Conservation (phyloP, 1,140 invertebrate genomes). For the Paraescarpia echinospica region DNA sequence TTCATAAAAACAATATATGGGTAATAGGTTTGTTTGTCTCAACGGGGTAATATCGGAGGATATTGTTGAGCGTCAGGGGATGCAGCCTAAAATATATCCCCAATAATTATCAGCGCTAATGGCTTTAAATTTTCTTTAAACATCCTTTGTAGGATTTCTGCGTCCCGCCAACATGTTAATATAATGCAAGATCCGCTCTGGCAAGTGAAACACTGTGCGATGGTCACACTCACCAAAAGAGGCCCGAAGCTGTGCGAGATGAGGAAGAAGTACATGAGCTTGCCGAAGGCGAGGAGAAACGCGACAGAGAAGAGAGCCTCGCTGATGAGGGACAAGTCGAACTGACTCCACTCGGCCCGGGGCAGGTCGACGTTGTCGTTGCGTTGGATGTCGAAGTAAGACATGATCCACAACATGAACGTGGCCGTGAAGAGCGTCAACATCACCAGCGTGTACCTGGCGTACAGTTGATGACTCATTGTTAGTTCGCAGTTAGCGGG, state of each 20-base stretch:
- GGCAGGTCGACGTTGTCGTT: constrained; percentile 11
- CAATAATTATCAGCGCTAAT: too few species aligned
- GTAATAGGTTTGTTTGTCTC: too few species aligned
- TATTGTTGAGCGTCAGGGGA: too few species aligned
- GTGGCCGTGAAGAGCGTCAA: constrained; percentile 1
- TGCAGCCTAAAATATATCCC: too few species aligned
- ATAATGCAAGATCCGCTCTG: too few species aligned
- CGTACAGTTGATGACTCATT: neutral
- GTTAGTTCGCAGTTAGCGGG: neutral
- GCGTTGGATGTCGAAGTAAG: neutral
- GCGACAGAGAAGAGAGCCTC: constrained; percentile 13
- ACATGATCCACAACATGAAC: neutral
- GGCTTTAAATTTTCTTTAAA: too few species aligned
- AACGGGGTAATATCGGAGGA: too few species aligned
- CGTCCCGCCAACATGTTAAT: too few species aligned
- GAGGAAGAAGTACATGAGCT: constrained; percentile 14
- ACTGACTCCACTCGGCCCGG: constrained; percentile 6
- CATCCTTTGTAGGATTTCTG: too few species aligned
- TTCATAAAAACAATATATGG: too few species aligned
- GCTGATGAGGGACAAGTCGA: constrained; percentile 1
- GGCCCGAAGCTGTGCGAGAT: constrained; percentile 13
- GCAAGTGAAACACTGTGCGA: too few species aligned
- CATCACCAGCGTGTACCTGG: constrained; percentile 4
- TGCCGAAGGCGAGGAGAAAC: constrained; percentile 12
- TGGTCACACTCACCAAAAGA: neutral